These are phyloP conservation scores for Sphaeramia orbicularis DNA, from an alignment of 2,797 vertebrate species.

Conservation along the genomic window DNA sequence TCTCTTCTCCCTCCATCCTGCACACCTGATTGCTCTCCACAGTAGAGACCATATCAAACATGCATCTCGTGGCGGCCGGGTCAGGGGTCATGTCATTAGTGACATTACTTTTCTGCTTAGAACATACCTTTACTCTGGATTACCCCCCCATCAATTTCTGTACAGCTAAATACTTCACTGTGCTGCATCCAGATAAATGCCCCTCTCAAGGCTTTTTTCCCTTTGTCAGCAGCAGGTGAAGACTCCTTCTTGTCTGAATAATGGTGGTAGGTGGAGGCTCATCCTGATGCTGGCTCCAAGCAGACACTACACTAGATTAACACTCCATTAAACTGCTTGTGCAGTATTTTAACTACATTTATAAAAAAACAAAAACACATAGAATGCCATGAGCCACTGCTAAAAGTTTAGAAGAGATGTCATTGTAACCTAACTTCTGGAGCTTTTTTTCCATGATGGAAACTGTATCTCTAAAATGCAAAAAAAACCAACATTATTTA, in stretches of 20 bases:
- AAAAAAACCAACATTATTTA: conserved; percentile 5
- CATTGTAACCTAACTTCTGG: conserved; percentile 18
- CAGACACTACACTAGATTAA: neutral
- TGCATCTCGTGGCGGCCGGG: conserved; percentile 17
- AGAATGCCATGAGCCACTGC: neutral
- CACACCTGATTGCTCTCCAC: conserved; percentile 47
- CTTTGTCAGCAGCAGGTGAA: conserved; percentile 69
- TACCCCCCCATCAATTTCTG: conserved; percentile 28
- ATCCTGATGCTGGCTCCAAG: conserved; percentile 15
- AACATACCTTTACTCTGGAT: conserved; percentile 24
- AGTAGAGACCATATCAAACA: conserved; percentile 41
- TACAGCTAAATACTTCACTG: conserved; percentile 40
- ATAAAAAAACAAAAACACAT: conserved; percentile 27
- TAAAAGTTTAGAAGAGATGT: conserved; percentile 16
- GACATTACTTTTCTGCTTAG: conserved; percentile 56
- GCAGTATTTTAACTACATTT: conserved; percentile 6
- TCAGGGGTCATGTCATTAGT: conserved; percentile 73
- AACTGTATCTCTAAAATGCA: neutral
- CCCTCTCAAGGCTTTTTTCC: conserved; percentile 37
- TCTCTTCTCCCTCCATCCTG: neutral
- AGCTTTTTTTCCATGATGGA: neutral
- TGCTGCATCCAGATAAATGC: conserved; percentile 20
- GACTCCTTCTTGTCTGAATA: conserved; percentile 34
- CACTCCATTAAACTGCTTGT: conserved; percentile 19
- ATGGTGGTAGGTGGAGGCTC: conserved; percentile 8